Percentiles rank a stretch among this genome's conserved stretches.
phyloP scores from a whole-genome alignment of 2,888 invertebrate species.

The Agonopterix heracliana region DNA sequence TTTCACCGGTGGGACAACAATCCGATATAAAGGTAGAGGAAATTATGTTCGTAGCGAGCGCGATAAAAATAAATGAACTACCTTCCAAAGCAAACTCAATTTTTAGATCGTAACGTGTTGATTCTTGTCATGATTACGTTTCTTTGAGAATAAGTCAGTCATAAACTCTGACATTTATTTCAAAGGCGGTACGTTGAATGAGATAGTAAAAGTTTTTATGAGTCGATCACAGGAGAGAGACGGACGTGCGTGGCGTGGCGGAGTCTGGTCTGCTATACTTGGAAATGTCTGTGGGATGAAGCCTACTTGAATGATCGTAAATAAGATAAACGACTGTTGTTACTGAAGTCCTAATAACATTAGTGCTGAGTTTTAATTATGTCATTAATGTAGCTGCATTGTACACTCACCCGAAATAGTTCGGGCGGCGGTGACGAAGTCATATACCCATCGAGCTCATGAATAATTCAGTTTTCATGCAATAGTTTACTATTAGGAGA shows the following conservation, averaged over 20 bases:
- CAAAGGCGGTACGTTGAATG: constrained; percentile 52
- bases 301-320: neutral
- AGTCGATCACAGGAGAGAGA: constrained; percentile 32
- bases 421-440: too few species aligned
- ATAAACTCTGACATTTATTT: constrained; percentile 49
- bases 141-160: constrained; percentile 35
- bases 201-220: constrained; percentile 63
- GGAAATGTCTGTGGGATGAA: neutral
- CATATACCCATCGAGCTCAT: too few species aligned
- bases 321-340: neutral
- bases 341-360: too few species aligned
- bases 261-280: constrained; percentile 12
- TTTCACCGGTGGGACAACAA: constrained; percentile 15
- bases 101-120: constrained; percentile 11
- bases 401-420: too few species aligned
- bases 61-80: neutral
- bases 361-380: constrained; percentile 8
- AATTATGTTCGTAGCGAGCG: constrained; percentile 23
- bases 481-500: too few species aligned
- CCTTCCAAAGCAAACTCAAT: constrained; percentile 2
- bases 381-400: too few species aligned
- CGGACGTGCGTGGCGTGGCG: constrained; percentile 18
- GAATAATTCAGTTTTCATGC: too few species aligned
- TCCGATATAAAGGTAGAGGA: constrained; percentile 18
- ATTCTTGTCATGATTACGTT: constrained; percentile 26